Evolutionary conservation across 1,140 invertebrate species (phyloP).

Genomic region (Achroia grisella): DNA sequence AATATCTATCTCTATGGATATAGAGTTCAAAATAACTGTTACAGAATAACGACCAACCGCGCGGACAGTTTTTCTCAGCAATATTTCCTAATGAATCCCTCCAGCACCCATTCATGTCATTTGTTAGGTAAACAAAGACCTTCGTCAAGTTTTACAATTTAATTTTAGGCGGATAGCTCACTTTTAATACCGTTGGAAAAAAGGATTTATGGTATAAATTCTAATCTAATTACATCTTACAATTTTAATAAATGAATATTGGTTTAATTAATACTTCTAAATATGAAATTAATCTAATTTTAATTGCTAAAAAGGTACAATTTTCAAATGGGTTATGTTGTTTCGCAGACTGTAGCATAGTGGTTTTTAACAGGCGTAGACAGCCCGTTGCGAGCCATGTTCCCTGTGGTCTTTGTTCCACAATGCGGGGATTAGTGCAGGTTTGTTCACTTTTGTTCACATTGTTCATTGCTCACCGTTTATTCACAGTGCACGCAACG

Average conservation of each 20-base stretch:
- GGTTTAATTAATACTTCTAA: too few species aligned
- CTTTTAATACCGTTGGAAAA: constrained; percentile 14
- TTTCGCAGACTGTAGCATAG: constrained; percentile 18
- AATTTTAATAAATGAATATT: constrained; percentile 11
- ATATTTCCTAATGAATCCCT: constrained; percentile 63
- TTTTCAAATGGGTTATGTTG: constrained; percentile 7
- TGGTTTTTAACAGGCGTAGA: too few species aligned
- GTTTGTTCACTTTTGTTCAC: constrained; percentile 36
- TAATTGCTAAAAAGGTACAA: neutral
- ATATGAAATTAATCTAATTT: too few species aligned
- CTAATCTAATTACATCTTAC: too few species aligned
- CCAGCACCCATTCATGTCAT: constrained; percentile 62
- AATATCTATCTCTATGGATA: neutral
- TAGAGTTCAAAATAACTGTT: too few species aligned
- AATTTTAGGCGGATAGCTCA: constrained; percentile 17
- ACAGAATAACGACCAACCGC: too few species aligned
- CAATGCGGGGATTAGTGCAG: constrained; percentile 57
- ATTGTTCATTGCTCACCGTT: constrained; percentile 18
- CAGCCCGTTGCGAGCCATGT: too few species aligned
- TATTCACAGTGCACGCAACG: constrained; percentile 34
- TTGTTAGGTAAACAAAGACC: constrained; percentile 60
- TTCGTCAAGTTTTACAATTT: constrained; percentile 36
- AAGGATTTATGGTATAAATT: constrained; percentile 15
- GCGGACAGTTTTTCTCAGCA: constrained; percentile 39
- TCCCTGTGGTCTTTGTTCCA: too few species aligned